Percentiles rank a stretch among this genome's conserved stretches.
phyloP scores from a whole-genome alignment of 1,140 invertebrate genomes.

The Archegozetes longisetosus region DNA sequence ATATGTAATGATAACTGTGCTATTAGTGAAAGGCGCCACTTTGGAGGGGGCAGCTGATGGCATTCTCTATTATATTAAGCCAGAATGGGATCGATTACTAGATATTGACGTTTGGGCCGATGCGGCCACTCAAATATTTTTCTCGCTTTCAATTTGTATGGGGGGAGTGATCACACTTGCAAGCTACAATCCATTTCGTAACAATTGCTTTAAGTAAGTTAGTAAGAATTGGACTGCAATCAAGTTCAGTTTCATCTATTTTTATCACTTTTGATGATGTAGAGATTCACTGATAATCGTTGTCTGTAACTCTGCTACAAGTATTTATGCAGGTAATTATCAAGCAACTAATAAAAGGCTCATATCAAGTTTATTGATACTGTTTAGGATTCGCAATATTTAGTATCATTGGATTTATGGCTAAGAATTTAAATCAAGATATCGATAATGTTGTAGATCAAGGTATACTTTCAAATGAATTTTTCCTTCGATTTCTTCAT shows the following conservation, averaged over 20 bases:
- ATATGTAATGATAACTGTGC: slow-evolving; percentile 52
- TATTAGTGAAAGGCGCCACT: slow-evolving; percentile 46
- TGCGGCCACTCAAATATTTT: slow-evolving; percentile 94
- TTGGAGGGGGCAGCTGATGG: slow-evolving; percentile 31
- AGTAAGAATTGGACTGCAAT: slow-evolving; percentile 96
- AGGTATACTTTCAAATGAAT: background rate
- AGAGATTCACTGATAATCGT: no score
- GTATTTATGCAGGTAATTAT: no score
- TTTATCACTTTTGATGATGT: slow-evolving; percentile 81
- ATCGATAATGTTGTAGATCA: background rate
- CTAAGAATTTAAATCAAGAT: background rate
- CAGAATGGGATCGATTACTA: slow-evolving; percentile 25
- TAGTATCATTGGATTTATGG: slow-evolving; percentile 87
- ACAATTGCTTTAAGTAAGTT: slow-evolving; percentile 83
- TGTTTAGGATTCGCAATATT: slow-evolving; percentile 71
- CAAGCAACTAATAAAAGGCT: background rate
- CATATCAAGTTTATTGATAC: background rate
- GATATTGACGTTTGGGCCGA: slow-evolving; percentile 88
- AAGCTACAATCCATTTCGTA: slow-evolving; percentile 49
- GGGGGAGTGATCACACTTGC: slow-evolving; percentile 27
- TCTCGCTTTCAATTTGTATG: slow-evolving; percentile 82
- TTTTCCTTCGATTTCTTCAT: background rate
- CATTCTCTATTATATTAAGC: slow-evolving; percentile 23
- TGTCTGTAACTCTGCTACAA: no score
- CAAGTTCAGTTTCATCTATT: slow-evolving; percentile 79